Percentiles rank a stretch among this genome's conserved stretches.
These are phyloP conservation scores for Stegastes partitus DNA, from an alignment of 2,113 vertebrate genomes.

Conservation along the genomic window DNA sequence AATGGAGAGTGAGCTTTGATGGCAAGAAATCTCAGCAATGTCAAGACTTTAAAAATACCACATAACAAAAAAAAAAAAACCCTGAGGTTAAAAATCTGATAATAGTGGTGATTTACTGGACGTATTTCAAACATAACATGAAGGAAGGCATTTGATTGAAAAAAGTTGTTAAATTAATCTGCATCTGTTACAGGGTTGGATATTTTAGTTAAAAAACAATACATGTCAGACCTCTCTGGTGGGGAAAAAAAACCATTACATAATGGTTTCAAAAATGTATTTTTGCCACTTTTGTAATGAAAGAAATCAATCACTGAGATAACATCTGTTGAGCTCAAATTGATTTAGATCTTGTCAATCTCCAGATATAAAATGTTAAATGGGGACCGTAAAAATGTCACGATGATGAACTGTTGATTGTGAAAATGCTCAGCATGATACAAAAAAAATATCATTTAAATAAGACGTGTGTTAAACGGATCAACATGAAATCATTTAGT, in stretches of 20 bases:
- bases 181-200: too few relatives aligned
- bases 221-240: background rate
- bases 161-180: too few relatives aligned
- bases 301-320: too few relatives aligned
- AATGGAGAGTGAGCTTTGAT: conserved; percentile 31
- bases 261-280: background rate
- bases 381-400: background rate
- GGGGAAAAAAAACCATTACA: background rate
- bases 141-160: too few relatives aligned
- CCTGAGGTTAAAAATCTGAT: background rate
- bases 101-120: background rate
- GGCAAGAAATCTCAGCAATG: conserved; percentile 29
- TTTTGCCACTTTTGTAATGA: too few relatives aligned
- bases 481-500: too few relatives aligned
- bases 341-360: too few relatives aligned
- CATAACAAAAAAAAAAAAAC: background rate
- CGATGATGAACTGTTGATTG: background rate
- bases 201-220: background rate
- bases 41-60: conserved; percentile 28
- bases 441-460: background rate
- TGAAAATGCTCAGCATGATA: background rate
- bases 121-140: too few relatives aligned
- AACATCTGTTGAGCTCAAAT: too few relatives aligned
- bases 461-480: background rate
- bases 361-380: background rate